Base-by-base conservation (phyloP, 2,888 invertebrate genomes). In the Nemotelus nigrinus region DNA sequence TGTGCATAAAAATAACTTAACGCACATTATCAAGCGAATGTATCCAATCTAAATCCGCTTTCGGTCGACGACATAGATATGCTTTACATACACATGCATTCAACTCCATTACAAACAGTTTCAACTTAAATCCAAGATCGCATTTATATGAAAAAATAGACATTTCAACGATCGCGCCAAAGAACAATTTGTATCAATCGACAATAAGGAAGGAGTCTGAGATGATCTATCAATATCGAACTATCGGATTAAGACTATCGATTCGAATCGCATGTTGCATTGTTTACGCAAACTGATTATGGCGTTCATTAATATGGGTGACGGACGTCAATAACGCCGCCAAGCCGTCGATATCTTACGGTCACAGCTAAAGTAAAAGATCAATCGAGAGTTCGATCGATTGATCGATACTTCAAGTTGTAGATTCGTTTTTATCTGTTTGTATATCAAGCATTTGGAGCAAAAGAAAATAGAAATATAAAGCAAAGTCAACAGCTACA, bases 361-460 rank as follows among this genome's bases (percentile, higher is more conserved):
- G 64, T 44, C 41, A 75, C 64, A 43, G 53, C 53, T 64, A n/a
- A 75, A 64, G 75, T 75, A 64, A 75, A 75, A 75, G 64, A 75
- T 75, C 75, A 75, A 63, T 75, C 75, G 47, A 58, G 25, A 58
- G 58, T 60, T 72, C 58, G 45, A 39, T 60, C 45, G 47, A 45
- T 72, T 72, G 75, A 63, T 75, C 75, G 50, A 63, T 75, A 63
- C 60, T 74, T 74, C 25, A 10, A 55, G 64, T 43, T 63, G 45
- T 63, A 41, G 43, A 60, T 55, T 74, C 41, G 7, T n/a, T 25
- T 64, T 76, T 41, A 53, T 53, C 65, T 64, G 45, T 76, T 6
- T 76, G 25, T 63, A 41, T 75, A 65, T 53, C 63, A 65, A 41
- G 64, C 53, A 76, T 76, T 50, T 76, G 45, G 76, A 76, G 65